Evolutionary conservation across 2,888 invertebrate species (phyloP), one percentile per base, ranked within the genome.

Genomic region (Leptinotarsa juncta): DNA sequence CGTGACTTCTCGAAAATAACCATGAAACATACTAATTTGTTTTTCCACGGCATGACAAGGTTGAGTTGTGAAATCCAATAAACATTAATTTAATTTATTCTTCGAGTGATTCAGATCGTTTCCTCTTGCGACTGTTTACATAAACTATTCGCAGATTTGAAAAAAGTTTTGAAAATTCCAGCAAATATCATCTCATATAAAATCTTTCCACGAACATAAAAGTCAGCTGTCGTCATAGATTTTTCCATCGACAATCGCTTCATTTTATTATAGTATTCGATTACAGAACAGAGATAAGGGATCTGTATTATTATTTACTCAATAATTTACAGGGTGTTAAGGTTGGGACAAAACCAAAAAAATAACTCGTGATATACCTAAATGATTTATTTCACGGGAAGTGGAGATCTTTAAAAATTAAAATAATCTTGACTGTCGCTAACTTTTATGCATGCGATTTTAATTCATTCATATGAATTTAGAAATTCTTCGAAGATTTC

Each of bases 21-120:
- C 77, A 73, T 75, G 70, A 74, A 74, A 74, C 74, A 69, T 74
- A 73, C 71, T 76, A 80, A 77, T 79, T 78, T 77, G 74, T 75
- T 79, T 79, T 77, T 79, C 79, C 78, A 80, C 68, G 77, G 73
- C 65, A 16, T 66, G 68, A 65, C 77, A 77, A 77, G 77, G 77
- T 75, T 75, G 69, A 55, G 57, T 77, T 75, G 71, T 60, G 75
- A 69, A 69, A 69, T 69, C 48, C 50, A 62, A 62, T 62, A 32
- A 62, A 62, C 32, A 26, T 32, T 62, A 62, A 62, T 32, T 62
- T 62, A 62, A 62, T 69, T 69, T 57, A 49, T 69, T 69, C 69
- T 57, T 60, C 20, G 57, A 20, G 48, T 57, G 69, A 69, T 69
- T 57, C 48, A 23, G 18, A 69, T 69, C 57, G 69, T 48, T 69